These are phyloP conservation scores for Scarus forsteni DNA, from an alignment of 2,797 vertebrate species.

Conservation along the genomic window DNA sequence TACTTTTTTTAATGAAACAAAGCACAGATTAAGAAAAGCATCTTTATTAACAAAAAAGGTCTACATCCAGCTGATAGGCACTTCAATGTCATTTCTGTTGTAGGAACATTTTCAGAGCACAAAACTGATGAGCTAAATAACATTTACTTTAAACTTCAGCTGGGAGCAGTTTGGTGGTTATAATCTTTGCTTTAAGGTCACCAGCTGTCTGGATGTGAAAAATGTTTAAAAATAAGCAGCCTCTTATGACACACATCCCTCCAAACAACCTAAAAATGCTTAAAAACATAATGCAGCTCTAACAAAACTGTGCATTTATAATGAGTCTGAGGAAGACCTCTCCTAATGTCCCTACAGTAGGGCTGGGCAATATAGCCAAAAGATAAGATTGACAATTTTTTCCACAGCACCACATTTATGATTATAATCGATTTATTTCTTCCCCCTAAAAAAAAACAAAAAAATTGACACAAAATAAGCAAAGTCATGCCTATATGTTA, in stretches of 20 bases:
- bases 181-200: slow-evolving; percentile 1
- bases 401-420: too few species aligned
- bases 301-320: background rate
- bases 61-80: slow-evolving; percentile 47
- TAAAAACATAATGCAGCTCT: background rate
- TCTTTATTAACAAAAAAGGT: slow-evolving; percentile 57
- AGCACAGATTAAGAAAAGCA: slow-evolving; percentile 5
- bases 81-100: slow-evolving; percentile 29
- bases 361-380: too few species aligned
- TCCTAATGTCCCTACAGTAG: too few species aligned
- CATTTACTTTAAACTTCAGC: background rate
- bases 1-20: slow-evolving; percentile 15
- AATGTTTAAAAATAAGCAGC: slow-evolving; percentile 4
- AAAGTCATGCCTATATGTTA: too few species aligned
- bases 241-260: background rate
- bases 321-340: too few species aligned
- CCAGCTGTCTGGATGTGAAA: background rate
- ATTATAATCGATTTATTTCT: too few species aligned
- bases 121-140: slow-evolving; percentile 2
- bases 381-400: too few species aligned
- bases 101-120: background rate
- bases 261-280: background rate
- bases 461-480: too few species aligned
- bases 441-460: too few species aligned
- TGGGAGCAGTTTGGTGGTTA: background rate